These are phyloP conservation scores for Brassicogethes aeneus DNA, from an alignment of 2,888 invertebrate species.

Conservation along the genomic window DNA sequence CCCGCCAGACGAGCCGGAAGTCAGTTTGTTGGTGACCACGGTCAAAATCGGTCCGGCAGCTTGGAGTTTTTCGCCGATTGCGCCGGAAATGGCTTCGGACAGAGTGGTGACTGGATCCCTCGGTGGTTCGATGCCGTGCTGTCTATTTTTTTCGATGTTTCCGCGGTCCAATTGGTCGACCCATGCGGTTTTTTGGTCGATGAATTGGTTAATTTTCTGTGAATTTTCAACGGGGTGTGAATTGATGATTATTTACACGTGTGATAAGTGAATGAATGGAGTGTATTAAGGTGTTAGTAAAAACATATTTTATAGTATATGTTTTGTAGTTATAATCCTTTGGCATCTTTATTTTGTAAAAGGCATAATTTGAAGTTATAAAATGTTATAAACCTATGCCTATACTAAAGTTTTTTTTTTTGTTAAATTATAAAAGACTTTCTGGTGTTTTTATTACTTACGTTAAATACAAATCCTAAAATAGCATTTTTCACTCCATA, in stretches of 20 bases:
- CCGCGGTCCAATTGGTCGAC: slow-evolving; percentile 59
- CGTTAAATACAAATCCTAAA: slow-evolving; percentile 75
- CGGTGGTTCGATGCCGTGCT: slow-evolving; percentile 63
- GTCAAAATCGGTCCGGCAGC: slow-evolving; percentile 49
- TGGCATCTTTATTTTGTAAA: no score
- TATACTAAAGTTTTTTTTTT: no score
- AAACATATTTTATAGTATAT: no score
- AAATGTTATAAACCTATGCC: no score
- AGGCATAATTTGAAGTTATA: no score
- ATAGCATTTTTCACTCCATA: slow-evolving; percentile 72
- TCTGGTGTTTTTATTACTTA: no score
- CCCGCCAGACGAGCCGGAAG: slow-evolving; percentile 44
- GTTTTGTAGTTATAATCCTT: no score
- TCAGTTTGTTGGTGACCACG: slow-evolving; percentile 57
- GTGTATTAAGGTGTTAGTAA: no score
- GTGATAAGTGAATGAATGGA: background rate
- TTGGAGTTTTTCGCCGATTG: slow-evolving; percentile 56
- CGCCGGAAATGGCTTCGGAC: slow-evolving; percentile 57
- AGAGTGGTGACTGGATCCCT: slow-evolving; percentile 43
- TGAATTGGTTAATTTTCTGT: slow-evolving; percentile 75
- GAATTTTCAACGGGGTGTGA: no score
- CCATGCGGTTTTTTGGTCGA: slow-evolving; percentile 70
- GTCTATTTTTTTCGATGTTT: slow-evolving; percentile 68
- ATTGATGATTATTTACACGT: background rate
- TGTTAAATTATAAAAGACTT: no score